phyloP scores from a whole-genome alignment of 2,113 vertebrate species.

The Pipa parva region DNA sequence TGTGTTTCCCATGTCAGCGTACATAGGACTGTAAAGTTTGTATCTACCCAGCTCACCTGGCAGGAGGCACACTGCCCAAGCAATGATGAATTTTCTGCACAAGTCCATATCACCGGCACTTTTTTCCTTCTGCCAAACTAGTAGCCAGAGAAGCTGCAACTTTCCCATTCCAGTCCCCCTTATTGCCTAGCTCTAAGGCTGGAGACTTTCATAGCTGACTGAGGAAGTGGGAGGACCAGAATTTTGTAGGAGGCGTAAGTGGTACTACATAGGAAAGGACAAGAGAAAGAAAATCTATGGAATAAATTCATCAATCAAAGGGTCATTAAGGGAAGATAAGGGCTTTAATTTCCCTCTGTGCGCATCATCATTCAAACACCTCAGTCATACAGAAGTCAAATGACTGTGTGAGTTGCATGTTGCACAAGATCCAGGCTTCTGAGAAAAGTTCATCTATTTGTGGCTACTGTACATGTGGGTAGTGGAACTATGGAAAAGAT shows the following conservation, averaged over 20 bases:
- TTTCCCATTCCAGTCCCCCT: slow-evolving; percentile 58
- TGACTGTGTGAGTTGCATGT: too few species aligned
- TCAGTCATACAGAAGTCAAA: too few species aligned
- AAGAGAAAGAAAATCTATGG: background rate
- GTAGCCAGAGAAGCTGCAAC: slow-evolving; percentile 61
- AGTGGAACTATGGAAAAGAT: too few species aligned
- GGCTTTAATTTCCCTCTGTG: too few species aligned
- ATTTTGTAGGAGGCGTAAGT: slow-evolving; percentile 66
- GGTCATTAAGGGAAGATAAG: slow-evolving; percentile 29
- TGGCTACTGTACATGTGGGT: too few species aligned
- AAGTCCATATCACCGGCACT: slow-evolving; percentile 72
- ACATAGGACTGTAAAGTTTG: slow-evolving; percentile 1
- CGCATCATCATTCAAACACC: too few species aligned
- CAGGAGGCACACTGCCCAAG: slow-evolving; percentile 80
- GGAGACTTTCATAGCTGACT: slow-evolving; percentile 54
- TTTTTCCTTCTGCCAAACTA: slow-evolving; percentile 54
- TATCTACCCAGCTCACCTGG: slow-evolving; percentile 70
- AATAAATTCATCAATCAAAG: slow-evolving; percentile 15
- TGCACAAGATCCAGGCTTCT: too few species aligned
- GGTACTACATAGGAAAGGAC: slow-evolving; percentile 16
- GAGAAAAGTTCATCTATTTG: too few species aligned
- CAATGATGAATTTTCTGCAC: slow-evolving; percentile 68
- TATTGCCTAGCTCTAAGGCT: slow-evolving; percentile 67
- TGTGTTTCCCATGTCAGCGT: slow-evolving; percentile 2
- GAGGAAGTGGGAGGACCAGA: slow-evolving; percentile 80